Evolutionary conservation across 1,140 invertebrate species (phyloP), one percentile per base, ranked within the genome.

Genomic region (Chymomyza costata): DNA sequence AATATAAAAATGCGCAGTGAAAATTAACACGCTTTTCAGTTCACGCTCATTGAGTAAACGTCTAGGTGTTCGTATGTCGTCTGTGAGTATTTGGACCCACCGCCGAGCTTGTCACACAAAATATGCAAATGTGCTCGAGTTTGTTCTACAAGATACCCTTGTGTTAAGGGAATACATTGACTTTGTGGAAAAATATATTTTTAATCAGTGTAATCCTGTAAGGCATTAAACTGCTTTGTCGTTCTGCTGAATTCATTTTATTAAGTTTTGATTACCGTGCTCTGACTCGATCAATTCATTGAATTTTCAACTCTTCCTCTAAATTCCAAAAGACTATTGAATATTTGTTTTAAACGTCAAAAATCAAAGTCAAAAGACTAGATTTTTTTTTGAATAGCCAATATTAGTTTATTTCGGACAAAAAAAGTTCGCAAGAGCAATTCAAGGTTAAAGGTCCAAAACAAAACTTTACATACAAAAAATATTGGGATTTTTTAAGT

Each of bases 11-110:
- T 78, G 71, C 71, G 67, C 73, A 80, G 73, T 80, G 73, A 78
- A 78, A 78, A 78, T 78, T 78, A 78, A 78, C 73, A 78, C 73
- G 73, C 73, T 80, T 78, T 78, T 78, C 73, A 69, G 73, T 78
- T 78, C 71, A 80, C 73, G 71, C 67, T 69, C 30, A 31, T 13
- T 41, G 39, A 40, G 15, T 40, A 14, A 1, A 3, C 10, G 25
- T 43, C 14, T 44, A 15, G 18, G 25, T 30, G 17, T 48, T 21
- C 32, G 14, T 47, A 10, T 54, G 31, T 44, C 6, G 31, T 38
- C 45, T 47, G 63, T 57, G 66, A 46, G 65, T 53, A 47, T 60
- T n/a, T 35, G 32, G 66, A 78, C 73, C 73, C 64, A 71, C 73
- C 73, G 61, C 73, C 40, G 73, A 49, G 69, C 58, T 71, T 78